Evolutionary conservation across 1,140 invertebrate species (phyloP).

Genomic region (Euura saliciscinereae): DNA sequence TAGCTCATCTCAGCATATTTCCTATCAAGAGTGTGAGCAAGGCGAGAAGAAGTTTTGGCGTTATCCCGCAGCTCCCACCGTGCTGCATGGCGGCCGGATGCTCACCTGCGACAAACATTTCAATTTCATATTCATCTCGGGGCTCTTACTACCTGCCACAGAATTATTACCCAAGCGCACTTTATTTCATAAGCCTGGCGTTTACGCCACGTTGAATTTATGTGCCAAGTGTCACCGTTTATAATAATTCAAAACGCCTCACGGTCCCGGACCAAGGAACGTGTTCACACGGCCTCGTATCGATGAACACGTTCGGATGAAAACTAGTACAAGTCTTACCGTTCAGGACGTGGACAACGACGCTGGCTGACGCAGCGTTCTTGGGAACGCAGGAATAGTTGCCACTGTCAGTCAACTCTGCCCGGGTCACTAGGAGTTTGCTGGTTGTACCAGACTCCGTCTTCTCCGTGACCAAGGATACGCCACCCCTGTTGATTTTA

Average conservation of each 20-base stretch:
- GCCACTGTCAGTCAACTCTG: conserved; percentile 80
- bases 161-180: neutral
- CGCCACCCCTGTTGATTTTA: conserved; percentile 67
- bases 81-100: conserved; percentile 81
- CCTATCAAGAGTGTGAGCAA: conserved; percentile 29
- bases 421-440: conserved; percentile 84
- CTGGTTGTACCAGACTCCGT: conserved; percentile 84
- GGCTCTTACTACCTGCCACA: neutral
- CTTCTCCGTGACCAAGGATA: conserved; percentile 89
- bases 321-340: conserved; percentile 63
- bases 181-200: neutral
- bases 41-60: conserved; percentile 25
- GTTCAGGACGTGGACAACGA: conserved; percentile 86
- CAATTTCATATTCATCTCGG: neutral
- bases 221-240: conserved; percentile 1
- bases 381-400: conserved; percentile 87
- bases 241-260: neutral
- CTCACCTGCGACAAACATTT: conserved; percentile 65
- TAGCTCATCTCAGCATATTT: conserved; percentile 40
- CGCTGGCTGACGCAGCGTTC: conserved; percentile 83
- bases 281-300: no score
- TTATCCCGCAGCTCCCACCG: conserved; percentile 49
- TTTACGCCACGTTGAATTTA: neutral
- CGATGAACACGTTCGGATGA: neutral
- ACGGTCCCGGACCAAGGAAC: neutral